Evolutionary conservation across 2,888 invertebrate genomes (phyloP).

Genomic region (Crepidodera aurea): DNA sequence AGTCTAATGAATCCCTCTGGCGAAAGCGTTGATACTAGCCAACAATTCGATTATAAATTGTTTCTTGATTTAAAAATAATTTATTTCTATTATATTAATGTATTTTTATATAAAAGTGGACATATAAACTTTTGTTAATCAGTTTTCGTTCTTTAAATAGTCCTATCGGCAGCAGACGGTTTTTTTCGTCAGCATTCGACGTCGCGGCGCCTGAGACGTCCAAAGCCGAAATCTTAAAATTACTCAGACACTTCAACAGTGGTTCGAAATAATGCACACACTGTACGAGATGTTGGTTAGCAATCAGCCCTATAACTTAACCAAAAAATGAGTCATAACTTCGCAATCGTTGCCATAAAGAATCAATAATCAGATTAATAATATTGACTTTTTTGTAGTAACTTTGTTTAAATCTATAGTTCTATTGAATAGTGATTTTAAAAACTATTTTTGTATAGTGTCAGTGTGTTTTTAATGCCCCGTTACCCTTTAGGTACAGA

Average conservation of each 20-base stretch:
- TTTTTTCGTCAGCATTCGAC: conserved; percentile 43
- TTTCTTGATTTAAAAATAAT: too few species aligned
- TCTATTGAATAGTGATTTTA: neutral
- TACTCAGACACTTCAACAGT: conserved; percentile 45
- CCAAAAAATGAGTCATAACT: neutral
- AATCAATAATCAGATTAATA: too few species aligned
- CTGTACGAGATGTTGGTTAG: conserved; percentile 7
- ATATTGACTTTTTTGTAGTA: too few species aligned
- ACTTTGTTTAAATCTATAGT: too few species aligned
- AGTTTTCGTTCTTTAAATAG: conserved; percentile 50
- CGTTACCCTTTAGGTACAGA: conserved; percentile 27
- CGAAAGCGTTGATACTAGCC: too few species aligned
- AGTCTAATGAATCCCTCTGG: too few species aligned
- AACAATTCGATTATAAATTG: too few species aligned
- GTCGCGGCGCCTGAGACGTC: conserved; percentile 52
- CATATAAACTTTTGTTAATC: conserved; percentile 19
- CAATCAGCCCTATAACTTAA: neutral
- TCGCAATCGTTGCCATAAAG: too few species aligned
- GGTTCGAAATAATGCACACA: conserved; percentile 43
- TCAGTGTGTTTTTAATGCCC: conserved; percentile 28
- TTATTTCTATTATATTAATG: neutral
- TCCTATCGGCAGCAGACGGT: conserved; percentile 37
- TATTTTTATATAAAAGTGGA: conserved; percentile 10
- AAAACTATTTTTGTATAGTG: neutral
- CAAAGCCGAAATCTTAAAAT: conserved; percentile 47